phyloP scores from a whole-genome alignment of 2,113 vertebrate genomes.

The Sterna hirundo region DNA sequence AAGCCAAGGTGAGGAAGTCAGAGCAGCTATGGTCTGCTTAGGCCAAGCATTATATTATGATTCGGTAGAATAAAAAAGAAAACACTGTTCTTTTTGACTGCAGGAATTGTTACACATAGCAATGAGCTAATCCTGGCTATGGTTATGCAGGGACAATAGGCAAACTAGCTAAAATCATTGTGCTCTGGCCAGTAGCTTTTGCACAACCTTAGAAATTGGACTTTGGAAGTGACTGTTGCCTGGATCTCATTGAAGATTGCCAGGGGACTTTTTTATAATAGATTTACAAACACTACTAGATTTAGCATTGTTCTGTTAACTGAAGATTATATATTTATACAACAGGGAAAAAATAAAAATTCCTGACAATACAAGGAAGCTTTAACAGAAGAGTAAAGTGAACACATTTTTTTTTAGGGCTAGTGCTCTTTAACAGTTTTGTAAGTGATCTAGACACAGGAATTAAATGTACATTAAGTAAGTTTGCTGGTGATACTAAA shows the following conservation, averaged over 20 bases:
- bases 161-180: background rate
- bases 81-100: background rate
- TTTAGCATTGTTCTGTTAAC: background rate
- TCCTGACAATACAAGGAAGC: background rate
- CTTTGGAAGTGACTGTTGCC: background rate
- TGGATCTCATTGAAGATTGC: background rate
- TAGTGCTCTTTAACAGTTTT: background rate
- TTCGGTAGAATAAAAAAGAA: background rate
- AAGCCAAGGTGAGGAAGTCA: background rate
- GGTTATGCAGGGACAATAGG: background rate
- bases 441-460: background rate
- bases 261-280: background rate
- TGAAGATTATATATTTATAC: background rate
- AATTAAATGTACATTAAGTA: background rate
- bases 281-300: background rate
- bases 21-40: background rate
- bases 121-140: background rate
- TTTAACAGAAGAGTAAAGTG: background rate
- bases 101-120: background rate
- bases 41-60: background rate
- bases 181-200: background rate
- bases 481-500: background rate
- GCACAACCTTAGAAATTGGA: background rate
- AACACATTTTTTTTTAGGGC: background rate
- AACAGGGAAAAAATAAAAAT: background rate